A percentile compares a stretch with the other conserved stretches of the same genome.
Conservation (phyloP, 2,113 vertebrate species). For the Phylloscopus whistleri region DNA sequence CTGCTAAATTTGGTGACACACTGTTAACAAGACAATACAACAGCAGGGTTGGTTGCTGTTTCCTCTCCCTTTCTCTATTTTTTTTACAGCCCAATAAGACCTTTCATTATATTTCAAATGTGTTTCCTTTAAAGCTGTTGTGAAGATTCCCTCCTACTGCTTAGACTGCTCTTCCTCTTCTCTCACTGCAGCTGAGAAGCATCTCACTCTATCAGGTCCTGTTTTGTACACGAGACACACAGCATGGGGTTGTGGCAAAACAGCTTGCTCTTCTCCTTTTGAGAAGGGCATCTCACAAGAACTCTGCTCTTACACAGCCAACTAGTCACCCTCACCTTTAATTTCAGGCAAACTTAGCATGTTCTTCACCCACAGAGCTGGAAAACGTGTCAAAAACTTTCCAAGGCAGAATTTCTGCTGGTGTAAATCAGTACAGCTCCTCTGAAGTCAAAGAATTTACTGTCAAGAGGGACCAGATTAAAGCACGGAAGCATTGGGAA, state of each 20-base stretch:
- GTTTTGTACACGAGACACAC: neutral
- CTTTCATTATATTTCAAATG: slow-evolving; percentile 56
- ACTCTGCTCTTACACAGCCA: neutral
- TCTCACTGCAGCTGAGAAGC: slow-evolving; percentile 19
- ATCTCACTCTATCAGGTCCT: neutral
- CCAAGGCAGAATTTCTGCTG: neutral
- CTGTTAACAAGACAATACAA: slow-evolving; percentile 60
- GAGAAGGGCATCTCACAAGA: neutral
- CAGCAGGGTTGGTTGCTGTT: slow-evolving; percentile 30
- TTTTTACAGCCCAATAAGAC: slow-evolving; percentile 5
- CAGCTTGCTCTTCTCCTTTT: neutral
- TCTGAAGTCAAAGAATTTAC: neutral
- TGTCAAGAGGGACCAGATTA: neutral
- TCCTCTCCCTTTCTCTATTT: neutral
- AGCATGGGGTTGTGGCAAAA: neutral
- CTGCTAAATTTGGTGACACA: slow-evolving; percentile 42
- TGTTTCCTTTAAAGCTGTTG: slow-evolving; percentile 44
- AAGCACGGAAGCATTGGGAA: neutral
- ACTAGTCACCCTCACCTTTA: neutral
- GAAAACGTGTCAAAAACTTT: neutral
- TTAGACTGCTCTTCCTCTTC: slow-evolving; percentile 37
- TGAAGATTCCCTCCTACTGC: slow-evolving; percentile 52
- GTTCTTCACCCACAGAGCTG: neutral
- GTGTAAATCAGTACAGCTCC: neutral
- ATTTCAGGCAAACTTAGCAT: neutral